Evolutionary conservation across 2,113 vertebrate genomes (phyloP), one percentile per base, ranked within the genome.

Genomic region (Isichthys henryi): DNA sequence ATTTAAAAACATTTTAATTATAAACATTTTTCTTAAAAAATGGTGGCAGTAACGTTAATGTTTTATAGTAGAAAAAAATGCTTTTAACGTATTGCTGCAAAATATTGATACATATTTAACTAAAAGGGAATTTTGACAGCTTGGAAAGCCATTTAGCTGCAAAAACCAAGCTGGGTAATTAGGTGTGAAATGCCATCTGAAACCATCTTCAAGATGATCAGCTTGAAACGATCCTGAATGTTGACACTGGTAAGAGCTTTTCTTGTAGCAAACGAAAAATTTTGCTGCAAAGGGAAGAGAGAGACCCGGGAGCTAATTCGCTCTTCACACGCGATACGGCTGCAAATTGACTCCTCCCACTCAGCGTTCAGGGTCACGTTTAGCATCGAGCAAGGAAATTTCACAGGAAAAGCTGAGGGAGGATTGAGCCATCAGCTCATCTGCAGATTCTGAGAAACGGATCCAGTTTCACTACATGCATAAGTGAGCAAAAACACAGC

Each of bases 211-310:
- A 39, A 35, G 74, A 43, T 7, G 74, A 80, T 43, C 35, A 17
- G 74, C 74, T 21, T 19, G 35, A 19, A 43, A 43, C 74, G 15
- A 43, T 43, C 74, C 74, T 43, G 74, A 19, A 19, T 35, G 66
- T 58, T 39, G 85, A 80, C 50, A 77, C 85, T n/a, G 49, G 52
- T 87, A 87, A 77, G 58, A 77, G 84, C 58, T 74, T 89, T 86
- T 23, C 48, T 35, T 39, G 45, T 39, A 5, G 48, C 39, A n/a
- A 31, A 86, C 48, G 43, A 17, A 56, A 45, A 9, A 49, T 8
- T 85, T 85, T 83, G 43, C 21, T n/a, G 39, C 80, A 45, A 48
- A 45, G 62, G 39, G 39, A 48, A 85, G 4, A 13, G 23, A 50
- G 43, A 85, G 43, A 43, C 21, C 46, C 5, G 83, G 21, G 5